Conservation (phyloP, 2,888 invertebrate genomes). For the Drosophila recens region DNA sequence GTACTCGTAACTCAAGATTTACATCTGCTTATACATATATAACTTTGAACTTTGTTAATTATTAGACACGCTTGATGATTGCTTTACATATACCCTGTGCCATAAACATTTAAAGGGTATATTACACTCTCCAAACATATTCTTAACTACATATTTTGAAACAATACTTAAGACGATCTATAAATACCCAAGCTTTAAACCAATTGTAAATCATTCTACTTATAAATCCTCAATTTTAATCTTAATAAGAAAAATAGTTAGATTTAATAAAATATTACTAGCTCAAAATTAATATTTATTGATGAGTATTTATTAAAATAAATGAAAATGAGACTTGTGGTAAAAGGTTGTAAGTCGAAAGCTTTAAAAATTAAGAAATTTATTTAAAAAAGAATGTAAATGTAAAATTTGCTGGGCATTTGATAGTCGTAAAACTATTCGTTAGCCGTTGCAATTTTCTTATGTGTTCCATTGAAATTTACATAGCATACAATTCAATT, state of each 20-base stretch:
- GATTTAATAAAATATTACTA: too few species aligned
- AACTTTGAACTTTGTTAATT: slow-evolving; percentile 22
- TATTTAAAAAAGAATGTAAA: not conserved
- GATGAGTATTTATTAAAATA: too few species aligned
- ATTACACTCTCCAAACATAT: not conserved
- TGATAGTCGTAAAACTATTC: not conserved
- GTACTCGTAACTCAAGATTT: not conserved
- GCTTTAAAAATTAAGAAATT: not conserved
- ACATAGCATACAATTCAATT: slow-evolving; percentile 43
- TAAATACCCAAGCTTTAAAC: not conserved
- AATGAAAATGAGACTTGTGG: not conserved
- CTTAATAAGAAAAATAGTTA: too few species aligned
- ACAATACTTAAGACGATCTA: not conserved
- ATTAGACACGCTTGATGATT: slow-evolving; percentile 1
- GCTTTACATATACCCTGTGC: not conserved
- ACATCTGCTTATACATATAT: not conserved
- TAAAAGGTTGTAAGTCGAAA: not conserved
- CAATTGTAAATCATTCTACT: not conserved
- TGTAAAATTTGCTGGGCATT: slow-evolving; percentile 1
- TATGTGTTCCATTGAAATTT: slow-evolving; percentile 27
- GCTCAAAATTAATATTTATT: too few species aligned
- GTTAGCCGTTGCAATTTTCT: slow-evolving; percentile 11
- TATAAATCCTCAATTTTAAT: too few species aligned
- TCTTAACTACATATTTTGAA: not conserved
- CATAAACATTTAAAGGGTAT: not conserved